phyloP scores from a whole-genome alignment of 2,113 vertebrate species.

The Odocoileus hemionus region DNA sequence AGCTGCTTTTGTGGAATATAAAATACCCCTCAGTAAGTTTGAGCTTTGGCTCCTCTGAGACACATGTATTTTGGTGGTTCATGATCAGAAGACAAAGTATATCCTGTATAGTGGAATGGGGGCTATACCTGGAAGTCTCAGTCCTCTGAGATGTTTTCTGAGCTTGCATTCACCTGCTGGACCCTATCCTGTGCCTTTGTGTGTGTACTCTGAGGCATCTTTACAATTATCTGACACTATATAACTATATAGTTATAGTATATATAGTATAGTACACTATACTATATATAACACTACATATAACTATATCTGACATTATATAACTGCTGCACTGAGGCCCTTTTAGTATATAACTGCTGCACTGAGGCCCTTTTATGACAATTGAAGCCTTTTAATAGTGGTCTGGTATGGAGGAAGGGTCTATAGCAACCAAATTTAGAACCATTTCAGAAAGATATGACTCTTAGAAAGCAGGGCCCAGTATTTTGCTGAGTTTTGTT shows the following conservation, averaged over 20 bases:
- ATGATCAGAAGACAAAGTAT: background rate
- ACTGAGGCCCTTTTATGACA: background rate
- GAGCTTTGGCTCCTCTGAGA: background rate
- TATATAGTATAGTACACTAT: background rate
- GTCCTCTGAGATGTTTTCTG: background rate
- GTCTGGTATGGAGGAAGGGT: background rate
- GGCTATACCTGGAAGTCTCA: background rate
- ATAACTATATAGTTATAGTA: background rate
- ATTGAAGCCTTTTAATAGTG: background rate
- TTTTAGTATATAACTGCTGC: background rate
- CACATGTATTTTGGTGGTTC: background rate
- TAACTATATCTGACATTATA: background rate
- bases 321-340: background rate
- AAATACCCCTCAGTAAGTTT: background rate
- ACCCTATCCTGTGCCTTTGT: background rate
- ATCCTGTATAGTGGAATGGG: background rate
- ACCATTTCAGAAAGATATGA: background rate
- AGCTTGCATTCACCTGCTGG: background rate
- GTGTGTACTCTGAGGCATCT: background rate
- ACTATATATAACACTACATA: background rate
- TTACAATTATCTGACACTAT: background rate
- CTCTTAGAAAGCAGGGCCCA: background rate
- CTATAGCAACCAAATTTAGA: background rate
- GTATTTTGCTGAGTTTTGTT: background rate
- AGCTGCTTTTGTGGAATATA: background rate